Percentiles rank a stretch among this genome's conserved stretches.
These are phyloP conservation scores for Anisognathus igniventris DNA, from an alignment of 2,797 vertebrate genomes.

Conservation along the genomic window DNA sequence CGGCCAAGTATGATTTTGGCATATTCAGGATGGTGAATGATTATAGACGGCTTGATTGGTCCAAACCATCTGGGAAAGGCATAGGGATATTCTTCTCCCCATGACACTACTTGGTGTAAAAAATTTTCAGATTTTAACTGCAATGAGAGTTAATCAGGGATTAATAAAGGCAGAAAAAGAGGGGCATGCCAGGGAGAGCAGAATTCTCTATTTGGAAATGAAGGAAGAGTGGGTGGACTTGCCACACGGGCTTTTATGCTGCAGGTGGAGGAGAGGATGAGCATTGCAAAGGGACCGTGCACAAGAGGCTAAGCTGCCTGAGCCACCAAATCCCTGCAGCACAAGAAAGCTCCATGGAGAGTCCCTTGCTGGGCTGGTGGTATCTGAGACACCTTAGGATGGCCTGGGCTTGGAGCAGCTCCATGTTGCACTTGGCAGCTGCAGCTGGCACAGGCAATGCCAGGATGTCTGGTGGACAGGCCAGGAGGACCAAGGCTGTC, in stretches of 20 bases:
- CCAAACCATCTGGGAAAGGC: slow-evolving; percentile 83
- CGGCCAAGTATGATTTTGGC: slow-evolving; percentile 78
- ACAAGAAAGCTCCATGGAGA: neutral
- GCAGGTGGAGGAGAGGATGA: too few species aligned
- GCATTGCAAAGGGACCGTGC: accelerated
- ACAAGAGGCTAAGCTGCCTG: neutral
- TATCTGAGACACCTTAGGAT: accelerated
- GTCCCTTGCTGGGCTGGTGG: neutral
- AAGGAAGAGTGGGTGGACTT: neutral
- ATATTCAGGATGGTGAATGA: slow-evolving; percentile 86
- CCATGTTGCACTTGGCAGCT: accelerated
- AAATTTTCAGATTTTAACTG: slow-evolving; percentile 58
- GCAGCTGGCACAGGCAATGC: neutral
- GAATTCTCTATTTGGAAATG: neutral
- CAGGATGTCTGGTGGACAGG: neutral
- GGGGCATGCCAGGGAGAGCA: neutral
- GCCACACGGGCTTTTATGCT: neutral
- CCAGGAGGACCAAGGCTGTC: neutral
- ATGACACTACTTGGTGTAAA: slow-evolving; percentile 38
- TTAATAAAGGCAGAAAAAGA: neutral
- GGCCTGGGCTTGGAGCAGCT: neutral
- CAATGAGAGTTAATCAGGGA: neutral
- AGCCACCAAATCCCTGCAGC: neutral
- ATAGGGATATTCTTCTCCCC: slow-evolving; percentile 75
- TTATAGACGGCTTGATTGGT: slow-evolving; percentile 68